Percentiles rank a stretch among this genome's conserved stretches.
phyloP scores from a whole-genome alignment of 2,888 invertebrate genomes.

The Scaptodrosophila latifasciaeformis region DNA sequence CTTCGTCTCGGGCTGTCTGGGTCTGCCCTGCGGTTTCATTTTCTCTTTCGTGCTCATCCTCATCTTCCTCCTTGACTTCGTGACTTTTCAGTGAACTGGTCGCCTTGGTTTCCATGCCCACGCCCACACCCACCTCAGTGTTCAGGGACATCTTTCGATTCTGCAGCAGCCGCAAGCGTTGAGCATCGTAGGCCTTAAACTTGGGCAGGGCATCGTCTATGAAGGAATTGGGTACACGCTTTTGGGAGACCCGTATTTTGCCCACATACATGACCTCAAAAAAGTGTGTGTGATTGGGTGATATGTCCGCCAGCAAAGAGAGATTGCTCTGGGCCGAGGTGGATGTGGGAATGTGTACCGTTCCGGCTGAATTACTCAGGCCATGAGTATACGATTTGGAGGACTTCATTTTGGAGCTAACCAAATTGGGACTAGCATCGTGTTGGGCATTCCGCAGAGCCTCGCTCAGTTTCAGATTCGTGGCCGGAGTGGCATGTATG shows the following conservation, averaged over 20 bases:
- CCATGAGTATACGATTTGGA: slow-evolving; percentile 75
- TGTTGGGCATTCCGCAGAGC: slow-evolving; percentile 72
- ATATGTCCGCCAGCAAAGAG: slow-evolving; percentile 79
- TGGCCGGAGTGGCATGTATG: slow-evolving; percentile 73
- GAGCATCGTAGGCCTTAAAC: slow-evolving; percentile 86
- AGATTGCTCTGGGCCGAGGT: slow-evolving; percentile 74
- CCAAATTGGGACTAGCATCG: slow-evolving; percentile 73
- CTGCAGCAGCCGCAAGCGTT: slow-evolving; percentile 77
- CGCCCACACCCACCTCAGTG: slow-evolving; percentile 62
- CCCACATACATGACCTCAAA: slow-evolving; percentile 94
- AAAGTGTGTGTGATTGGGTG: slow-evolving; percentile 91
- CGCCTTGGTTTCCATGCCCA: slow-evolving; percentile 55
- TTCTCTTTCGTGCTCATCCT: slow-evolving; percentile 48
- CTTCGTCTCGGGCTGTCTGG: slow-evolving; percentile 6
- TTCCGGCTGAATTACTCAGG: slow-evolving; percentile 74
- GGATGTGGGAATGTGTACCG: slow-evolving; percentile 74
- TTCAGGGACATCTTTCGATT: slow-evolving; percentile 72
- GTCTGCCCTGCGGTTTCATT: slow-evolving; percentile 28
- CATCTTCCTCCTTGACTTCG: slow-evolving; percentile 68
- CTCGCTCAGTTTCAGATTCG: slow-evolving; percentile 73
- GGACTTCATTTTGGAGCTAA: slow-evolving; percentile 73
- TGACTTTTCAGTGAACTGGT: slow-evolving; percentile 51
- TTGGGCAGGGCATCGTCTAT: slow-evolving; percentile 93
- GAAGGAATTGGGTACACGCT: slow-evolving; percentile 87
- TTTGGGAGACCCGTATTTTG: slow-evolving; percentile 90